Base-by-base conservation (phyloP, 2,113 vertebrate genomes). In the Gymnarchus niloticus region DNA sequence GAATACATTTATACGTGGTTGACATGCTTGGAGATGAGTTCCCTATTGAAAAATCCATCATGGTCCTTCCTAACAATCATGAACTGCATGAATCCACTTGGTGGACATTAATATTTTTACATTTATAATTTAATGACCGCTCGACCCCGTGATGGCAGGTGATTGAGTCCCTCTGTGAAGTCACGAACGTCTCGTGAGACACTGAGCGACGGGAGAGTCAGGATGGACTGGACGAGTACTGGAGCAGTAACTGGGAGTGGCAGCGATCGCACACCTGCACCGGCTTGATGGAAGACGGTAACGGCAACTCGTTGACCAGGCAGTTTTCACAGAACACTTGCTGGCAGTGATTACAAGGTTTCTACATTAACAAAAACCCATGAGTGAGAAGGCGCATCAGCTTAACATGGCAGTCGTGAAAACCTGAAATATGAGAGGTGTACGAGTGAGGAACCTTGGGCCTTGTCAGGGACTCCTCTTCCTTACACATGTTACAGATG, bases 251-350 rank as follows among this genome's bases (percentile, higher is more conserved):
- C 77, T 6, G 91, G 3, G 92, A 3, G 85, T 96, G 95, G 88
- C 97, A 99, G 65, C 90, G 46, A 0, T 92, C 90, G 84, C 98
- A 99, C 41, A 98, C 96, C 0, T 86, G 90, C 91, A 97, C 94
- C 0, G 97, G 97, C 84, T 96, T 92, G 82, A 98, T 98, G 84
- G 96, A 98, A 9, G 97, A 98, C 0, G 97, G 97, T 2, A 99
- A 92, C 0, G 97, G 98, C 88, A 98, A 92, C 92, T 97, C 94
- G 0, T 97, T 93, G 2, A 88, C 90, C 0, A 96, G 94, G 8
- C 98, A 98, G 87, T 90, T 89, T 76, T 94, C 90, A 10, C 97
- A 99, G 94, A 97, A 97, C 46, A 91, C 88, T 0, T 94, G 95
- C 0, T 89, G 88, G 23, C 97, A 98, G 94, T 97, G 96, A 92